phyloP scores from a whole-genome alignment of 2,797 vertebrate genomes.

The Erethizon dorsatum region DNA sequence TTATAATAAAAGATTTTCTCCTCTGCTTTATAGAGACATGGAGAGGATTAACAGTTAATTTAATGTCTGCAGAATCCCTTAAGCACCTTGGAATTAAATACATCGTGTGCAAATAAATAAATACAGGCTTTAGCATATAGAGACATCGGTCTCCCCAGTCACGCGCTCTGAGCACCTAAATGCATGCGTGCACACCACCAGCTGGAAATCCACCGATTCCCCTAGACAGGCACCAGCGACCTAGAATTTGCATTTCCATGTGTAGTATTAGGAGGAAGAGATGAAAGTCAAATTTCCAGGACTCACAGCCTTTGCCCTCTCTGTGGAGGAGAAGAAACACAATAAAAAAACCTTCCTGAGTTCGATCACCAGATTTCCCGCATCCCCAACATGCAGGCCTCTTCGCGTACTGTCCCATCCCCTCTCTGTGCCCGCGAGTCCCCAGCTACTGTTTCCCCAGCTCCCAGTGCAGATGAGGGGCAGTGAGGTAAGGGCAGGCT shows the following conservation, averaged over 20 bases:
- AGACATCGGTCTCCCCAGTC: slow-evolving; percentile 51
- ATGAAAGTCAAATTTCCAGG: neutral
- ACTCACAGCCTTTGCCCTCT: neutral
- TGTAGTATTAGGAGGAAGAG: slow-evolving; percentile 18
- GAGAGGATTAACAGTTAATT: slow-evolving; percentile 82
- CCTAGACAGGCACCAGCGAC: neutral
- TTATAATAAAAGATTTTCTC: slow-evolving; percentile 64
- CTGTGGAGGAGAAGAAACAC: neutral
- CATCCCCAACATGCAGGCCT: too few relatives aligned
- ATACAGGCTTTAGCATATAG: slow-evolving; percentile 69
- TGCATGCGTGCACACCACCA: slow-evolving; percentile 22
- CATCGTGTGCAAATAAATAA: slow-evolving; percentile 71
- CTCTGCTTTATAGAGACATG: slow-evolving; percentile 62
- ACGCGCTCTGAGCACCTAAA: slow-evolving; percentile 34
- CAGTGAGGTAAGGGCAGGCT: neutral
- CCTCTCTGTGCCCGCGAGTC: neutral
- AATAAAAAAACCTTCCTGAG: neutral
- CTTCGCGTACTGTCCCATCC: neutral
- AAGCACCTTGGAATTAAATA: slow-evolving; percentile 79
- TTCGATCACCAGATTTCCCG: neutral
- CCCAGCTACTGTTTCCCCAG: neutral
- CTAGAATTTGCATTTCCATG: neutral
- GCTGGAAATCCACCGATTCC: neutral
- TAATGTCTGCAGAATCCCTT: slow-evolving; percentile 75
- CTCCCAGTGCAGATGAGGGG: neutral